These are phyloP conservation scores for Brotula barbata DNA, from an alignment of 2,797 vertebrate species.

Conservation along the genomic window DNA sequence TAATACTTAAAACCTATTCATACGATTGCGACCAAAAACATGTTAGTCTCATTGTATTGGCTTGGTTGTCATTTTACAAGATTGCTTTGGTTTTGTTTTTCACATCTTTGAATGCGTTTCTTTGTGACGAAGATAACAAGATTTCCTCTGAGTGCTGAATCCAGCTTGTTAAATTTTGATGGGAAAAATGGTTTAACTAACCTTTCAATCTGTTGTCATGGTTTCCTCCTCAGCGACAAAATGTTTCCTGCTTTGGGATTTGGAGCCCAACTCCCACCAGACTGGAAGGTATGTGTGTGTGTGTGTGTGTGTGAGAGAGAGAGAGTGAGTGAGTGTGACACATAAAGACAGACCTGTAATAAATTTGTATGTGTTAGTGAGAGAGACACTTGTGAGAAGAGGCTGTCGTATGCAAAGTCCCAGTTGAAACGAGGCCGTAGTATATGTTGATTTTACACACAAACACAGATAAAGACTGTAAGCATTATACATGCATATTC, in stretches of 20 bases:
- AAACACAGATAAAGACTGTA: constrained; percentile 48
- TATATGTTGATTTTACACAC: constrained; percentile 23
- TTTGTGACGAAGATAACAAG: constrained; percentile 47
- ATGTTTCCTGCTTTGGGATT: constrained; percentile 99
- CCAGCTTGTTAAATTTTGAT: constrained; percentile 49
- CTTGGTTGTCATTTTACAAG: constrained; percentile 10
- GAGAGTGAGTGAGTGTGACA: constrained; percentile 1
- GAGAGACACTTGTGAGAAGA: neutral
- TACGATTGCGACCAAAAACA: too few species aligned
- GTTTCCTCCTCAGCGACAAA: constrained; percentile 87
- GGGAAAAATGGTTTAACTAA: constrained; percentile 42
- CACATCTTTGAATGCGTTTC: constrained; percentile 33
- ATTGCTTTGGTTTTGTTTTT: constrained; percentile 18
- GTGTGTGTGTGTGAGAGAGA: constrained; percentile 6
- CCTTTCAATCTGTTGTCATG: constrained; percentile 71
- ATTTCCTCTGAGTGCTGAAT: constrained; percentile 57
- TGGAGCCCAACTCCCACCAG: constrained; percentile 96
- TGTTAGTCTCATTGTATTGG: neutral
- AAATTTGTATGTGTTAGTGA: constrained; percentile 22
- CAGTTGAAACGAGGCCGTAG: constrained; percentile 16
- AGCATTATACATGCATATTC: constrained; percentile 75
- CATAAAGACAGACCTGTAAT: too few species aligned
- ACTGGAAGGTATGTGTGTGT: constrained; percentile 90
- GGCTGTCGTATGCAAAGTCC: constrained; percentile 20
- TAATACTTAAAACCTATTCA: too few species aligned